Evolutionary conservation across 2,888 invertebrate species (phyloP).

Genomic region (Eutolmus rufibarbis): DNA sequence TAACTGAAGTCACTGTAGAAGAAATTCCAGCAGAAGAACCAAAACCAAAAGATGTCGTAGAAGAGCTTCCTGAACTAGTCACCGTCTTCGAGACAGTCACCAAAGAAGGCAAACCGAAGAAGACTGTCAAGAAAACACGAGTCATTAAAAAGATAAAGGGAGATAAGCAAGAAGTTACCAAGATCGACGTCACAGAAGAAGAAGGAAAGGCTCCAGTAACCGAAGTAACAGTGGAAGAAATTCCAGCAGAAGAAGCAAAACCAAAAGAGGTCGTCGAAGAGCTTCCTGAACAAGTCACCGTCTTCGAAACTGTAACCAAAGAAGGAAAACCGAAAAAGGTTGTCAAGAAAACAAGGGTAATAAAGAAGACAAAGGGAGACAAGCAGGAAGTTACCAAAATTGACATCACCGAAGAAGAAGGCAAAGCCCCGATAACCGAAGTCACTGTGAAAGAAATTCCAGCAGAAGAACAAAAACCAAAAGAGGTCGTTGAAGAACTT

Average conservation of each 20-base stretch:
- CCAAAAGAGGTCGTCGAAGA: conserved; percentile 53
- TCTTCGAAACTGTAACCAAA: conserved; percentile 56
- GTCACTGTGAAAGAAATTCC: conserved; percentile 49
- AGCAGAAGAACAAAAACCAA: conserved; percentile 46
- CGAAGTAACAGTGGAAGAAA: conserved; percentile 58
- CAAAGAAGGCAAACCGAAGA: conserved; percentile 55
- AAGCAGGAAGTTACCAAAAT: conserved; percentile 61
- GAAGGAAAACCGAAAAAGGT: conserved; percentile 51
- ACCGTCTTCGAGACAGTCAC: conserved; percentile 57
- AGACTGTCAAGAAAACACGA: conserved; percentile 56
- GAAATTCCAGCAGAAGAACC: conserved; percentile 49
- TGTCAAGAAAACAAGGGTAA: conserved; percentile 41
- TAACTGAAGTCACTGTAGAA: conserved; percentile 52
- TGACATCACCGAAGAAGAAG: conserved; percentile 54
- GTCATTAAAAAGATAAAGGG: conserved; percentile 57
- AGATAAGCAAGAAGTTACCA: conserved; percentile 55
- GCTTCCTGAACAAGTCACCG: conserved; percentile 57
- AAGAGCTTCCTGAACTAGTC: conserved; percentile 53
- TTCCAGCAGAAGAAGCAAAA: conserved; percentile 54
- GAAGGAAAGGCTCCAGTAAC: conserved; percentile 60
- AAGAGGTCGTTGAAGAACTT: conserved; percentile 51
- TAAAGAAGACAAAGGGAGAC: conserved; percentile 53
- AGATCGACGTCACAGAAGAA: conserved; percentile 64
- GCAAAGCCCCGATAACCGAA: conserved; percentile 53
- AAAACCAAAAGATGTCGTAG: conserved; percentile 50